Evolutionary conservation across 2,888 invertebrate species (phyloP), one percentile per base, ranked within the genome.

Genomic region (Agrypnus murinus): DNA sequence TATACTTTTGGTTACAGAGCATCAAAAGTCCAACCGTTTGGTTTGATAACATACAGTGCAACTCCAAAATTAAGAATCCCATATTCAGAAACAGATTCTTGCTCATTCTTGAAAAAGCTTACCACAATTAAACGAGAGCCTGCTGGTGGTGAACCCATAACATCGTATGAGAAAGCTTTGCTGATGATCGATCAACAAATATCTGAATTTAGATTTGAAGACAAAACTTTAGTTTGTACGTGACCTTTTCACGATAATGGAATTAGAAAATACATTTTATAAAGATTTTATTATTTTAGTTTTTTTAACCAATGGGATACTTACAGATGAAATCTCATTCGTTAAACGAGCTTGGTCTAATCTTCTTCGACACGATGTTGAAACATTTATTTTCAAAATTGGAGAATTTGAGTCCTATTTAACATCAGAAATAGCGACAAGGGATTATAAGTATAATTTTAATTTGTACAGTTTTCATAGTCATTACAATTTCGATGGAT

Each of bases 1-100:
- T n/a, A n/a, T n/a, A n/a, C n/a, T 25, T 25, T 25, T 25, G 5
- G 10, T n/a, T 55, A 12, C 12, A 55, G 55, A 3, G 55, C 55
- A 55, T 34, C 55, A 9, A 1, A 34, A 5, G 0, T 2, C 2
- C 10, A 6, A 2, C 34, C 34, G 1, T 55, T 32, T 38, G 55
- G 55, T 7, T 55, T 55, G 8, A 55, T 55, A 34, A 34, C 55
- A 34, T 32, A 34, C n/a, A 38, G 55, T 9, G 15, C 19, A 34
- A 10, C 2, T 10, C n/a, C 36, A 15, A 10, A 15, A 8, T 8
- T 55, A 17, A 12, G 38, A 19, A 14, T 55, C 1, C 17, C 55
- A 9, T 55, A 55, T 12, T 0, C 6, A 10, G 14, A 2, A 2
- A 9, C 15, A 9, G 14, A 38, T 32, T 55, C 55, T 34, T 55